Percentiles rank a stretch among this genome's conserved stretches.
These are phyloP conservation scores for Pogonophryne albipinna DNA, from an alignment of 2,797 vertebrate genomes.

Conservation along the genomic window DNA sequence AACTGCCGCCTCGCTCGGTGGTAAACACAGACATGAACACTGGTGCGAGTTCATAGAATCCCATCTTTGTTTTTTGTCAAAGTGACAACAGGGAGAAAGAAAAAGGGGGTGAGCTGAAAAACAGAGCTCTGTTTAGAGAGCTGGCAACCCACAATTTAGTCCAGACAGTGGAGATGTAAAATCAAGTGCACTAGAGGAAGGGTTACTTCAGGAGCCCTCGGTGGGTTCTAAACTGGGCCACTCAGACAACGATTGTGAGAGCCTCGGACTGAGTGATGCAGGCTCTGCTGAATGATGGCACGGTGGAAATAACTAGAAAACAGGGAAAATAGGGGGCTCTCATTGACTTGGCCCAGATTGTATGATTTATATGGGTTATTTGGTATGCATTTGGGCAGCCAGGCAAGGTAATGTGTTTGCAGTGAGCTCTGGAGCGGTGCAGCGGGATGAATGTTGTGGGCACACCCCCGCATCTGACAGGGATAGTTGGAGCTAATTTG, in stretches of 20 bases:
- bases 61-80: conserved; percentile 60
- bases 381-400: conserved; percentile 78
- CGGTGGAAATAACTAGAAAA: conserved; percentile 74
- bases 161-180: conserved; percentile 64
- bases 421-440: conserved; percentile 68
- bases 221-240: conserved; percentile 78
- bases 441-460: conserved; percentile 59
- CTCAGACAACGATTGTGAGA: conserved; percentile 50
- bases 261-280: conserved; percentile 69
- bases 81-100: conserved; percentile 58
- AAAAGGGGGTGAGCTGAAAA: conserved; percentile 41
- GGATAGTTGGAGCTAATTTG: conserved; percentile 63
- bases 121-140: conserved; percentile 39
- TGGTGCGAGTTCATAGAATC: conserved; percentile 48
- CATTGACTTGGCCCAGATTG: conserved; percentile 83
- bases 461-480: conserved; percentile 54
- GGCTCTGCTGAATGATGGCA: conserved; percentile 72
- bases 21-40: conserved; percentile 57
- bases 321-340: conserved; percentile 65
- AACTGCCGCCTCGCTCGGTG: conserved; percentile 14
- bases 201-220: conserved; percentile 73
- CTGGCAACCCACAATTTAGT: conserved; percentile 72
- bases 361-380: conserved; percentile 84
- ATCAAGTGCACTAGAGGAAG: conserved; percentile 69
- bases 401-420: conserved; percentile 80